Evolutionary conservation across 2,113 vertebrate genomes (phyloP), one percentile per base, ranked within the genome.

Genomic region (Ascaphus truei): DNA sequence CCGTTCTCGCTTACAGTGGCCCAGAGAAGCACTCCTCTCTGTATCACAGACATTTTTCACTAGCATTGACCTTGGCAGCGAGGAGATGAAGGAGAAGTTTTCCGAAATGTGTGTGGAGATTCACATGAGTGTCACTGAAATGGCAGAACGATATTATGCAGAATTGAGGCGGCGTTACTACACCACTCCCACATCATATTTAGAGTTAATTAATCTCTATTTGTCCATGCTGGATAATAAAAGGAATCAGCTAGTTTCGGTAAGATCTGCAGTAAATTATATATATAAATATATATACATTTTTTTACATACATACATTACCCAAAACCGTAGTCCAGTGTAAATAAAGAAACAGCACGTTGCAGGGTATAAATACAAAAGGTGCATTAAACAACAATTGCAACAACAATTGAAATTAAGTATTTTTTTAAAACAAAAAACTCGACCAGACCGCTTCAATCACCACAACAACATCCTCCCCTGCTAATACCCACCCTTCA

Each of bases 141-240:
- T 89, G 85, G 92, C 90, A 0, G 91, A 93, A 1, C 77, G 82
- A 55, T 94, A 93, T 62, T 94, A 89, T 52, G 72, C 73, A 0
- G 94, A 94, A 72, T 82, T 95, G 39, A 84, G 92, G 13, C 77
- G 92, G 2, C 72, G 88, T 3, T 93, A 93, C 77, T 94, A 94
- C 74, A 93, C 90, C 3, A 94, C 90, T 0, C 92, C 92, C 22
- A 94, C 92, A 36, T 95, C 92, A 61, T 94, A 94, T 79, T 80
- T 95, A 75, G 90, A 95, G 73, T 89, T 95, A 62, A 95, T 94
- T 77, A 92, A 93, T 62, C 87, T 94, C 39, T 95, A 92, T 69
- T 79, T 94, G 45, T 69, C 76, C 30, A 94, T 94, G 92, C 80
- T 94, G 5, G 73, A 55, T 5, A 80, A 88, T 34, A 93, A 94